phyloP scores from a whole-genome alignment of 2,888 invertebrate species.

The Seira musarum region DNA sequence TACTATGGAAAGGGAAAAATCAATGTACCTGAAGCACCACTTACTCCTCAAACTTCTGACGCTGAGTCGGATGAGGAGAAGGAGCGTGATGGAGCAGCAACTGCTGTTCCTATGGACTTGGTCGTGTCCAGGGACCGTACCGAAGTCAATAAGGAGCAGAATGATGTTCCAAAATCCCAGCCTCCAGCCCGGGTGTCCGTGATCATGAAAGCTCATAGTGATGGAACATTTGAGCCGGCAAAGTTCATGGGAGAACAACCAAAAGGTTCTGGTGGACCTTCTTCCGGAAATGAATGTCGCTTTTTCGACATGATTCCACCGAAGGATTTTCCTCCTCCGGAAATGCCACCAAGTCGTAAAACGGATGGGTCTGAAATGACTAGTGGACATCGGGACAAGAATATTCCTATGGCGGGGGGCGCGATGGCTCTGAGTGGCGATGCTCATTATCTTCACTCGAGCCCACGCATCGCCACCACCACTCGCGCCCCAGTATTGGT shows the following conservation, averaged over 20 bases:
- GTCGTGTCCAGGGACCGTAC: slow-evolving; percentile 38
- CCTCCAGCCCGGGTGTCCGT: slow-evolving; percentile 78
- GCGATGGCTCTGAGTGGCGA: slow-evolving; percentile 69
- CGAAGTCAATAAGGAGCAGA: background rate
- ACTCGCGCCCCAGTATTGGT: slow-evolving; percentile 70
- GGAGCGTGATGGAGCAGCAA: slow-evolving; percentile 38
- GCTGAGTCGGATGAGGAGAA: slow-evolving; percentile 76
- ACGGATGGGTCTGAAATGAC: slow-evolving; percentile 70
- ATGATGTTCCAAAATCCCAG: slow-evolving; percentile 6
- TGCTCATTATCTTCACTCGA: slow-evolving; percentile 53
- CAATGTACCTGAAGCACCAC: slow-evolving; percentile 73
- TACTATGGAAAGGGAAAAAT: slow-evolving; percentile 62
- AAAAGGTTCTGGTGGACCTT: slow-evolving; percentile 11
- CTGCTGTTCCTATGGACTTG: slow-evolving; percentile 58
- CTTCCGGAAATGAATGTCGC: slow-evolving; percentile 18
- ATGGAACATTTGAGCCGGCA: slow-evolving; percentile 79
- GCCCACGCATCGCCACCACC: slow-evolving; percentile 69
- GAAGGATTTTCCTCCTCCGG: slow-evolving; percentile 66
- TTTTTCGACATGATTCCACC: slow-evolving; percentile 53
- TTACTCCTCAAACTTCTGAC: slow-evolving; percentile 90
- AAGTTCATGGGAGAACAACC: slow-evolving; percentile 38
- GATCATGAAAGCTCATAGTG: slow-evolving; percentile 88
- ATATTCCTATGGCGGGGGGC: slow-evolving; percentile 69
- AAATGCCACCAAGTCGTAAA: slow-evolving; percentile 68
- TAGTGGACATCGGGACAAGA: slow-evolving; percentile 70